Evolutionary conservation across 1,140 invertebrate genomes (phyloP).

Genomic region (Olivierus martensii): DNA sequence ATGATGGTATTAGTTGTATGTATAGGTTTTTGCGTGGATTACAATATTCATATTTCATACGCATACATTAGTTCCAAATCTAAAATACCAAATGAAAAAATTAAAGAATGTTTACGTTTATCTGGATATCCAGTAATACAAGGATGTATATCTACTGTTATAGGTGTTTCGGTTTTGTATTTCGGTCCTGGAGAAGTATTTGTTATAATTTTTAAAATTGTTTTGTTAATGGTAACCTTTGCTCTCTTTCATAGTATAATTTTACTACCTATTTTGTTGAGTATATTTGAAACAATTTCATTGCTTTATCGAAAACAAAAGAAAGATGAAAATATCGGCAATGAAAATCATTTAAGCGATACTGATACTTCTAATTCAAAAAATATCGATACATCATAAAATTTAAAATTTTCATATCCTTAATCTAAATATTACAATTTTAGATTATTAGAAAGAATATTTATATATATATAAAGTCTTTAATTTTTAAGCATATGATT

Average conservation of each 20-base stretch:
- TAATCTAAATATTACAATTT: too few relatives aligned
- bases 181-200: slow-evolving; percentile 91
- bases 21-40: slow-evolving; percentile 94
- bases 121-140: slow-evolving; percentile 86
- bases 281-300: slow-evolving; percentile 32
- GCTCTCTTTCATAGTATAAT: slow-evolving; percentile 85
- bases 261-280: slow-evolving; percentile 77
- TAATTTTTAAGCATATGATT: too few relatives aligned
- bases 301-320: too few relatives aligned
- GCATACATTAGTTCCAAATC: slow-evolving; percentile 71
- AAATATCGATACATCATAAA: too few relatives aligned
- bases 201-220: slow-evolving; percentile 93
- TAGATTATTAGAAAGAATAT: too few relatives aligned
- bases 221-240: slow-evolving; percentile 86
- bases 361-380: too few relatives aligned
- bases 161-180: slow-evolving; percentile 72
- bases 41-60: slow-evolving; percentile 92
- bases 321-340: too few relatives aligned
- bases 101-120: slow-evolving; percentile 70
- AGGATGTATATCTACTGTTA: slow-evolving; percentile 78
- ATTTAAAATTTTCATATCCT: too few relatives aligned
- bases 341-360: too few relatives aligned
- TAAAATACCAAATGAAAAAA: slow-evolving; percentile 41
- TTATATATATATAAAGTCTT: too few relatives aligned
- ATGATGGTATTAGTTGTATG: slow-evolving; percentile 99